Evolutionary conservation across 2,888 invertebrate species (phyloP).

Genomic region (Andrena bicolor): DNA sequence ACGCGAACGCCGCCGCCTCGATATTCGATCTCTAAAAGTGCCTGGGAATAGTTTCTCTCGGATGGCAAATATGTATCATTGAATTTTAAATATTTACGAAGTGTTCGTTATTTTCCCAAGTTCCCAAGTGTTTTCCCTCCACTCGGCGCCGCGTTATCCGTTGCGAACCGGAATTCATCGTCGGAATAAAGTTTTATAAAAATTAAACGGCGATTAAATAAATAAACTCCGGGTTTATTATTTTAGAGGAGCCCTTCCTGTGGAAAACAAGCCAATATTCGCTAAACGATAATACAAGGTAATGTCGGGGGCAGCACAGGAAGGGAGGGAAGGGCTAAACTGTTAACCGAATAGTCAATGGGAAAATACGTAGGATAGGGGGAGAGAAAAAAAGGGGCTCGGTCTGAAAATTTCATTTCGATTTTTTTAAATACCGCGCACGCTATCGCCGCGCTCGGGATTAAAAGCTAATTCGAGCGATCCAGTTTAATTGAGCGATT

Average conservation of each 20-base stretch:
- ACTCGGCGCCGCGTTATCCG: neutral
- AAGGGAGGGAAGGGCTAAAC: neutral
- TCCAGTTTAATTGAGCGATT: constrained; percentile 85
- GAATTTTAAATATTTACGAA: constrained; percentile 39
- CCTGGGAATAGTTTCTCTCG: constrained; percentile 2
- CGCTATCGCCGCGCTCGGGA: constrained; percentile 65
- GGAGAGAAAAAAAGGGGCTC: neutral
- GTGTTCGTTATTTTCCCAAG: constrained; percentile 7
- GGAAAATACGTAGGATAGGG: neutral
- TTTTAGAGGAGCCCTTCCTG: constrained; percentile 1
- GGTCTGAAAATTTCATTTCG: constrained; percentile 69
- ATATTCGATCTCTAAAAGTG: constrained; percentile 19
- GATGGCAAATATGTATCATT: constrained; percentile 15
- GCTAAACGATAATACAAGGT: constrained; percentile 9
- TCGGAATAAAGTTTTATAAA: constrained; percentile 8
- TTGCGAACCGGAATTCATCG: constrained; percentile 4
- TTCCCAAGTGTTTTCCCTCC: neutral
- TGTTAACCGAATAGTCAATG: constrained; percentile 23
- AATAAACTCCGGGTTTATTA: constrained; percentile 32
- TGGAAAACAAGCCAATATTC: neutral
- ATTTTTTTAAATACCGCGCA: constrained; percentile 66
- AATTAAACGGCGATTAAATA: constrained; percentile 25
- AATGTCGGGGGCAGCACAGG: neutral
- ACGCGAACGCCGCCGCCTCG: neutral
- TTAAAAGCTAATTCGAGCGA: constrained; percentile 83